Base-by-base conservation (phyloP, 1,140 invertebrate species). In the Cecropterus lyciades region DNA sequence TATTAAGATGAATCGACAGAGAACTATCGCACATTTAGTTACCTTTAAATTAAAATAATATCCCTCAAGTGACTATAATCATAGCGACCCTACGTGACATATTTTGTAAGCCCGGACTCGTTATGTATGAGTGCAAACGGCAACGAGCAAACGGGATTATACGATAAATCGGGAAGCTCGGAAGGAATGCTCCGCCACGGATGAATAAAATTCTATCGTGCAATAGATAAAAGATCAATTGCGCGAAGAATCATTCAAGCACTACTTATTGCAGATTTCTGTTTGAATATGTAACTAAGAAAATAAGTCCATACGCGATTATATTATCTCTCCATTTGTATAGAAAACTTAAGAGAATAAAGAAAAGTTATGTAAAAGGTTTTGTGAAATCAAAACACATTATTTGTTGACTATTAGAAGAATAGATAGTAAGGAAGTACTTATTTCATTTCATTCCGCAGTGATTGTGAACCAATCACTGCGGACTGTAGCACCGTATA, bases 51-150 rank as follows among this genome's bases (percentile, higher is more conserved):
- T 20, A 20, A 20, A 20, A 20, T 2, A 49, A 49, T 52, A 37
- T 55, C 52, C 7, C 40, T 13, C 17, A 14, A 56, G n/a, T 9
- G 1, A 7, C 9, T 6, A 5, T 6, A 10, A 14, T 43, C 53
- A 40, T 56, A 56, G 53, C n/a, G n/a, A 27, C 17, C 42, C 40
- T 56, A 55, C 52, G 10, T 53, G 53, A 42, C 53, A 56, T 56
- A 56, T 56, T 56, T 56, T 56, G 53, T 56, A 55, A 55, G 33
- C 20, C 3, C 37, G 17, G 53, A 56, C 16, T 43, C 53, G 16
- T 16, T 56, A 40, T 16, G 37, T 56, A 43, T 42, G 15, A 16
- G 45, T 46, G 45, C 16, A 46, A 46, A 46, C 16, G 45, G 45
- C 45, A 56, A 56, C 37, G 13, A 33, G 30, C 27, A 37, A 52